Conservation (phyloP, 2,113 vertebrate species). For the Tragelaphus scriptus region DNA sequence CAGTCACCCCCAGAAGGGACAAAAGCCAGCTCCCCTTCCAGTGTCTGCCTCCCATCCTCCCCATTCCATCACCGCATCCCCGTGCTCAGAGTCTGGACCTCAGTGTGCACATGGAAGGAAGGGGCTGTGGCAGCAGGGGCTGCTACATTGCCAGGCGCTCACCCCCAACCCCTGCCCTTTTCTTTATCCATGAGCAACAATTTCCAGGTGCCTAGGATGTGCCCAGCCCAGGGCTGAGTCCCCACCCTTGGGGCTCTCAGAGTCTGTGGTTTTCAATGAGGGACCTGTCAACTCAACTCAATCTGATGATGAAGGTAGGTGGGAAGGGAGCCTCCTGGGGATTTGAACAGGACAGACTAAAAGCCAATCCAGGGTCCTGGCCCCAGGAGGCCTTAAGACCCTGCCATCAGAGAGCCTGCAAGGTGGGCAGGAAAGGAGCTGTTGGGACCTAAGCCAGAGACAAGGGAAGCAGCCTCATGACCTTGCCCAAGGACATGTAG, state of each 20-base stretch:
- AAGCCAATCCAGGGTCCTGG: neutral
- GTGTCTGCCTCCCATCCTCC: neutral
- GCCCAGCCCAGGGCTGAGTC: neutral
- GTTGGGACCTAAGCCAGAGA: neutral
- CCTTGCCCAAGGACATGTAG: accelerated
- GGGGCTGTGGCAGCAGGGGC: neutral
- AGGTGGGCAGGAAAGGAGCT: neutral
- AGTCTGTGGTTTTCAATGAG: neutral
- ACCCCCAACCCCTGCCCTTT: neutral
- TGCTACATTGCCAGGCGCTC: neutral
- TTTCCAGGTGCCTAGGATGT: no score
- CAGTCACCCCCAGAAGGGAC: neutral
- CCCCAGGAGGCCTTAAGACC: neutral
- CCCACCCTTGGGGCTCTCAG: no score
- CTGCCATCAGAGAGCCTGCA: neutral
- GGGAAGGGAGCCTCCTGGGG: neutral
- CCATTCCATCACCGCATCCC: accelerated
- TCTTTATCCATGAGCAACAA: neutral
- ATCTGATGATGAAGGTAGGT: neutral
- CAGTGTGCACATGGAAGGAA: accelerated
- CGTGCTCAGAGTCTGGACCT: neutral
- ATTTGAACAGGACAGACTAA: neutral
- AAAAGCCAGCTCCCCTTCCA: neutral
- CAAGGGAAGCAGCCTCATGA: no score
- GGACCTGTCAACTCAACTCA: neutral